Conservation (phyloP, 2,113 vertebrate genomes). For the Pangasianodon gigas region DNA sequence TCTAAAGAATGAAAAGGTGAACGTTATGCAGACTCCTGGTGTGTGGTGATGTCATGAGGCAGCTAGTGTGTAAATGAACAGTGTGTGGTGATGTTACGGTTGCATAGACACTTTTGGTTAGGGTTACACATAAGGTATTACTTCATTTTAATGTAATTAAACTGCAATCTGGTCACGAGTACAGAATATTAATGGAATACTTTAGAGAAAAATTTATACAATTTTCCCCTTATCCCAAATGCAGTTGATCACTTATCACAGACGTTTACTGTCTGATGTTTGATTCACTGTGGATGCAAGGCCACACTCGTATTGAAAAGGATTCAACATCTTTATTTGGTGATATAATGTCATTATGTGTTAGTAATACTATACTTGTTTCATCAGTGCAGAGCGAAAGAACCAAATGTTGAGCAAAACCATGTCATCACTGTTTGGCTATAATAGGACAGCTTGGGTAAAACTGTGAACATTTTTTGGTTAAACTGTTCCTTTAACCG, state of each 20-base stretch:
- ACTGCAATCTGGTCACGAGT: background rate
- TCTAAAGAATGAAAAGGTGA: slow-evolving; percentile 64
- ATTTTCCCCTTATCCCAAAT: background rate
- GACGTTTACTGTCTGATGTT: background rate
- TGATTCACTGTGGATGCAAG: background rate
- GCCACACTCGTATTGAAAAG: too few species aligned
- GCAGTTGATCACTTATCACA: background rate
- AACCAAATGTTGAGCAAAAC: background rate
- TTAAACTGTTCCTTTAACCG: background rate
- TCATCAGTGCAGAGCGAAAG: background rate
- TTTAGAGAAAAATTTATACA: background rate
- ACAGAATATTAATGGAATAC: background rate
- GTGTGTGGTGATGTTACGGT: background rate
- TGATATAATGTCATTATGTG: background rate
- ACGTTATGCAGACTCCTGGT: slow-evolving; percentile 63
- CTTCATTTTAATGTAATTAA: background rate
- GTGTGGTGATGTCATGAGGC: background rate
- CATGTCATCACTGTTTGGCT: background rate
- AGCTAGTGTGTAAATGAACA: background rate
- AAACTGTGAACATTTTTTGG: background rate
- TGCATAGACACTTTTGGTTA: background rate
- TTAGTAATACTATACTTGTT: background rate
- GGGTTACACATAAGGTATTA: background rate
- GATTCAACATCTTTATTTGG: background rate
- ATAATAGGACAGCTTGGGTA: background rate